These are phyloP conservation scores for Prunella himalayana DNA, from an alignment of 2,113 vertebrate species.

Conservation along the genomic window DNA sequence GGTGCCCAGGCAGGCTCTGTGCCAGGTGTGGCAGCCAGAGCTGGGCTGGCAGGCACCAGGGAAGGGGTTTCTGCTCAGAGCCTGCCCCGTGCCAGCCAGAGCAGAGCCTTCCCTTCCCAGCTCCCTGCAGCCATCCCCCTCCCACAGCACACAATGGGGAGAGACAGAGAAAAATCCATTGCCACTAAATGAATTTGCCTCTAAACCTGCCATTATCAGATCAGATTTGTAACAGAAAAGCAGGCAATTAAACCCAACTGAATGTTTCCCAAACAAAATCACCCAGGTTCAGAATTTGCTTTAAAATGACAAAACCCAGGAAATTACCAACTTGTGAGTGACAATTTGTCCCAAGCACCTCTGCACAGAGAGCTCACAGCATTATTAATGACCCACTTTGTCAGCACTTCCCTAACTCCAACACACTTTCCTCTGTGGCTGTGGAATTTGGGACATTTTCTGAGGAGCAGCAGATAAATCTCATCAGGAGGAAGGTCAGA, in stretches of 20 bases:
- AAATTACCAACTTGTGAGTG: constrained; percentile 7
- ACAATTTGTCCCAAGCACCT: neutral
- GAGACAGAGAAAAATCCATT: neutral
- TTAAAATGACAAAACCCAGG: neutral
- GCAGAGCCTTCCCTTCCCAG: accelerated
- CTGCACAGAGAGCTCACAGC: neutral
- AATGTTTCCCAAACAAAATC: neutral
- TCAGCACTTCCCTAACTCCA: neutral
- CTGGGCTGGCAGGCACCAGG: neutral
- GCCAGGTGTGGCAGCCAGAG: accelerated
- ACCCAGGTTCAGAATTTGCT: neutral
- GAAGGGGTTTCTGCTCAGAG: neutral
- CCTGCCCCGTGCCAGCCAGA: neutral
- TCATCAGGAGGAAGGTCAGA: neutral
- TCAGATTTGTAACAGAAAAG: neutral
- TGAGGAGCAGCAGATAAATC: neutral
- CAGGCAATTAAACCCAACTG: neutral
- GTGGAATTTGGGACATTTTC: neutral
- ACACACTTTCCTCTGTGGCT: neutral
- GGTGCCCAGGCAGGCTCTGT: accelerated
- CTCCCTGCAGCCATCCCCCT: neutral
- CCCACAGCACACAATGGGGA: accelerated
- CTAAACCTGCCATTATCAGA: neutral
- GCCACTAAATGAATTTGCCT: neutral
- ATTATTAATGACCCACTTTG: constrained; percentile 6